phyloP scores from a whole-genome alignment of 2,888 invertebrate genomes.

The Poecilobothrus nobilitatus region DNA sequence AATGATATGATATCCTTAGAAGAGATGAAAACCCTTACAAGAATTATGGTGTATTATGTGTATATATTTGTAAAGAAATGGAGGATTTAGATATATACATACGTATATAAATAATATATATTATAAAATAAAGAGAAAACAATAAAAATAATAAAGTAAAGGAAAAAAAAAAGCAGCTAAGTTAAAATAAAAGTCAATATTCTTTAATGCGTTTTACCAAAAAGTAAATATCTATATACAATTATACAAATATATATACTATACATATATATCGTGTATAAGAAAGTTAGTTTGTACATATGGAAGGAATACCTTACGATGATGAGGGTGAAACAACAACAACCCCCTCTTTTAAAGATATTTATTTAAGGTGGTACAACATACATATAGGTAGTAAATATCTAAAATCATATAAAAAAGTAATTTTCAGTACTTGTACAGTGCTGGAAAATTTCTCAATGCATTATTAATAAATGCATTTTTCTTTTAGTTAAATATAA shows the following conservation, averaged over 20 bases:
- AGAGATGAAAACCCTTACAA: background rate
- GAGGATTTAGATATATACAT: no score
- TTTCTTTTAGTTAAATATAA: no score
- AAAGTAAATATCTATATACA: background rate
- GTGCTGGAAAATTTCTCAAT: no score
- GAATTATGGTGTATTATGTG: background rate
- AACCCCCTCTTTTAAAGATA: background rate
- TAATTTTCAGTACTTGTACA: no score
- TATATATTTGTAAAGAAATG: background rate
- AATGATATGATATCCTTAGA: constrained; percentile 2
- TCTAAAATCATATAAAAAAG: no score
- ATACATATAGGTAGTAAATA: background rate
- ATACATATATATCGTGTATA: no score
- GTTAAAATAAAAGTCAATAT: constrained; percentile 20
- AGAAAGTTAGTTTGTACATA: no score
- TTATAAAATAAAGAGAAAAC: no score
- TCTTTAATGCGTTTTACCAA: constrained; percentile 17
- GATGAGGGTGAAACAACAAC: background rate
- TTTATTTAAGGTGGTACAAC: background rate
- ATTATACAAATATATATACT: background rate
- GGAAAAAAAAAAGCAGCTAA: background rate
- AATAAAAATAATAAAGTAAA: no score
- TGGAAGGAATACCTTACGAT: background rate
- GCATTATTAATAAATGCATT: no score
- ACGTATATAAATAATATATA: no score